Evolutionary conservation across 2,113 vertebrate species (phyloP).

Genomic region (Chamaetylas fuelleborni): DNA sequence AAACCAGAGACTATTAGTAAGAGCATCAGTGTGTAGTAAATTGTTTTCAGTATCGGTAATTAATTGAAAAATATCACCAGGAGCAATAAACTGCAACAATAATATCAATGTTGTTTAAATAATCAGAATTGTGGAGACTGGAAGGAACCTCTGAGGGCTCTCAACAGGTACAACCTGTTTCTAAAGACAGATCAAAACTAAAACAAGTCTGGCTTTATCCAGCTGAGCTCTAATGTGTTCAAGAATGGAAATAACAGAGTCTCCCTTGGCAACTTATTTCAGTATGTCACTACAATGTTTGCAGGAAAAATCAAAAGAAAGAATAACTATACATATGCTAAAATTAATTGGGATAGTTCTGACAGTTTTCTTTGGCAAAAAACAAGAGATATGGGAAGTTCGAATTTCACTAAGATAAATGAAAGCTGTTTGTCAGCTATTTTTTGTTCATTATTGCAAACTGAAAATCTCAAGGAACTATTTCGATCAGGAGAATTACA

Average conservation of each 20-base stretch:
- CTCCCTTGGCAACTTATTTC: background rate
- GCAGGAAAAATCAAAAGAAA: background rate
- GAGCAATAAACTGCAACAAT: background rate
- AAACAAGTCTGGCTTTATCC: background rate
- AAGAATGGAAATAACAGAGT: background rate
- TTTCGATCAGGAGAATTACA: background rate
- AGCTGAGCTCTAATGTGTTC: background rate
- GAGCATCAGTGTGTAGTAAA: background rate
- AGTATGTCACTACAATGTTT: background rate
- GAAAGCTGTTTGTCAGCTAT: background rate
- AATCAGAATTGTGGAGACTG: background rate
- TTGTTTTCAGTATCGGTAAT: background rate
- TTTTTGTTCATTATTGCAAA: background rate
- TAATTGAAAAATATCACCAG: background rate
- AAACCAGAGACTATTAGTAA: background rate
- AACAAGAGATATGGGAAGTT: background rate
- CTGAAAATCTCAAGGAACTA: background rate
- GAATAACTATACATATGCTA: background rate
- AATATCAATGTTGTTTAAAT: background rate
- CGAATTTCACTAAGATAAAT: background rate
- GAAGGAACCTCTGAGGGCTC: background rate
- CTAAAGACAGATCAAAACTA: background rate
- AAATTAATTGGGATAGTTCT: background rate
- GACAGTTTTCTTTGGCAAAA: background rate
- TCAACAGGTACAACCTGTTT: background rate